Percentiles rank a stretch among this genome's conserved stretches.
Conservation (phyloP, 2,113 vertebrate species). For the Cyanoliseus patagonus region DNA sequence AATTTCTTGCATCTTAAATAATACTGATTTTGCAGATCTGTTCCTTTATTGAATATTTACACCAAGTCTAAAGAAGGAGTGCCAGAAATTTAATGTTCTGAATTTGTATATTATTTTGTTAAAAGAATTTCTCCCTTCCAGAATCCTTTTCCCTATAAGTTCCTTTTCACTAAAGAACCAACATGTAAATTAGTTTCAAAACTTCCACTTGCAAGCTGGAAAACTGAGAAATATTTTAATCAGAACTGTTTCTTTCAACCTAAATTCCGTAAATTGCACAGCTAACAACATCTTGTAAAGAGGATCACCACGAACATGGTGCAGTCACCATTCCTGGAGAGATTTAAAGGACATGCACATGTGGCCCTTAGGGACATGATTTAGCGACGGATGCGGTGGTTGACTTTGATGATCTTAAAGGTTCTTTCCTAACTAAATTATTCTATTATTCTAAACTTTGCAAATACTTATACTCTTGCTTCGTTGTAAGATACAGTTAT, state of each 20-base stretch:
- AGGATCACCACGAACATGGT: neutral
- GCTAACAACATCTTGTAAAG: neutral
- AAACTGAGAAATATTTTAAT: neutral
- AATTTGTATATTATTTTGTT: neutral
- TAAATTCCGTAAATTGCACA: neutral
- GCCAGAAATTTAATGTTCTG: neutral
- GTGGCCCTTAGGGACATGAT: neutral
- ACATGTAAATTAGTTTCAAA: neutral
- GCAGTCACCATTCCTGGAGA: neutral
- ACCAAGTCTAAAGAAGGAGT: neutral
- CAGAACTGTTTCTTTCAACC: neutral
- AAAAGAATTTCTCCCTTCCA: neutral
- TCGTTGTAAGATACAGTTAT: neutral
- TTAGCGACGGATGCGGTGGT: neutral
- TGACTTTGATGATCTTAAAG: neutral
- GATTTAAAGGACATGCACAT: neutral
- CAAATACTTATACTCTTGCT: neutral
- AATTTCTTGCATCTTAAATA: neutral
- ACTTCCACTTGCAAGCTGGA: neutral
- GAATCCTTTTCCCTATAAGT: neutral
- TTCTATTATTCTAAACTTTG: neutral
- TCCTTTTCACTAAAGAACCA: neutral
- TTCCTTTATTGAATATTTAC: slow-evolving; percentile 13
- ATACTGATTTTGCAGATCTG: neutral
- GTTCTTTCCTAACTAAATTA: neutral